Evolutionary conservation across 2,113 vertebrate species (phyloP).

Genomic region (Chamaetylas fuelleborni): DNA sequence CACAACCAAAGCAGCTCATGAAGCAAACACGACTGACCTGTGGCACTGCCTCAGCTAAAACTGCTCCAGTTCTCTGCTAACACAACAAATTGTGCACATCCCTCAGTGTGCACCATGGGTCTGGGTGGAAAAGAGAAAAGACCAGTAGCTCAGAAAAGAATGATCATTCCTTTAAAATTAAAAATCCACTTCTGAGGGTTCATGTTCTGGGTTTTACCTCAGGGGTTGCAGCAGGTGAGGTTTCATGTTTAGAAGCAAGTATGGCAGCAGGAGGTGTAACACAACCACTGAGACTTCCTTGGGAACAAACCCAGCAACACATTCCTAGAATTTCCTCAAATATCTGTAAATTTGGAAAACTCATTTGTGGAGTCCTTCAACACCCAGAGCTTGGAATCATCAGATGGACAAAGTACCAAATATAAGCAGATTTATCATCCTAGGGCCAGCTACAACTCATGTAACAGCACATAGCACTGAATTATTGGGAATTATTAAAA

Average conservation of each 20-base stretch:
- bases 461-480: neutral
- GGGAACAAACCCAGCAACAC: neutral
- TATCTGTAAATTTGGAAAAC: neutral
- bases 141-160: neutral
- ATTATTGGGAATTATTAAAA: neutral
- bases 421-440: neutral
- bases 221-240: neutral
- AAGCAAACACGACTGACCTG: neutral
- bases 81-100: neutral
- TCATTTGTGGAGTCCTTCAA: neutral
- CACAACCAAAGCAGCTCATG: neutral
- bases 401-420: neutral
- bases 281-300: neutral
- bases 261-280: neutral
- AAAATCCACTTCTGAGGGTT: neutral
- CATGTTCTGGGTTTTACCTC: neutral
- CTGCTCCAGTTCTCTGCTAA: neutral
- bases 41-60: neutral
- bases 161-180: neutral
- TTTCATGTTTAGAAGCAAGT: neutral
- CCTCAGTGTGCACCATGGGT: accelerated
- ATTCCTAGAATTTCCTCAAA: neutral
- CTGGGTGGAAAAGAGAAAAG: neutral
- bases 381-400: neutral
- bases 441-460: neutral